Conservation (phyloP, 1,140 invertebrate genomes). For the Adoxophyes honmai region DNA sequence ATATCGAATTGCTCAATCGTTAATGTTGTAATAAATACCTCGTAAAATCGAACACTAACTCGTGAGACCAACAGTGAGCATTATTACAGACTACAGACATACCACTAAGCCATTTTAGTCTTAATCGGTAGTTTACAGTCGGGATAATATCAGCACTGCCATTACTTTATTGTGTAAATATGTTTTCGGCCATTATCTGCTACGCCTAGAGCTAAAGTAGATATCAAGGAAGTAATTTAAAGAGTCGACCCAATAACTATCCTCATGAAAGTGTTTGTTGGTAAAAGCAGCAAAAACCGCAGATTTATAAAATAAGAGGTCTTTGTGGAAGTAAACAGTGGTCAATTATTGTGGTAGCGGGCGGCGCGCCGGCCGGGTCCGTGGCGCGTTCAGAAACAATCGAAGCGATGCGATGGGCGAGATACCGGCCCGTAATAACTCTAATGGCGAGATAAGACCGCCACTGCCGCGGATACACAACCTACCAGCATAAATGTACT, state of each 20-base stretch:
- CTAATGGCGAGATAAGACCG: slow-evolving; percentile 72
- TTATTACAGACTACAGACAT: slow-evolving; percentile 18
- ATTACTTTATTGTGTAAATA: too few relatives aligned
- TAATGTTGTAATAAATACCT: slow-evolving; percentile 34
- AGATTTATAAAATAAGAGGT: slow-evolving; percentile 62
- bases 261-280: too few relatives aligned
- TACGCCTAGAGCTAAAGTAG: too few relatives aligned
- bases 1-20: slow-evolving; percentile 25
- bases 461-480: slow-evolving; percentile 48
- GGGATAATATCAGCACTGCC: too few relatives aligned
- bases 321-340: slow-evolving; percentile 66
- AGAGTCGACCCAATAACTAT: too few relatives aligned
- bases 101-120: not conserved
- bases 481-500: slow-evolving; percentile 46
- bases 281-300: slow-evolving; percentile 29
- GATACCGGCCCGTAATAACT: slow-evolving; percentile 70
- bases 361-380: slow-evolving; percentile 30
- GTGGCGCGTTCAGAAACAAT: slow-evolving; percentile 70
- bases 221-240: too few relatives aligned
- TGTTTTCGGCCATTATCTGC: too few relatives aligned
- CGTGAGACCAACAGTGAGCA: slow-evolving; percentile 19
- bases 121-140: too few relatives aligned
- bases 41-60: slow-evolving; percentile 24
- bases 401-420: slow-evolving; percentile 70
- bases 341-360: slow-evolving; percentile 69